Evolutionary conservation across 2,888 invertebrate genomes (phyloP).

Genomic region (Aphodius granarius): DNA sequence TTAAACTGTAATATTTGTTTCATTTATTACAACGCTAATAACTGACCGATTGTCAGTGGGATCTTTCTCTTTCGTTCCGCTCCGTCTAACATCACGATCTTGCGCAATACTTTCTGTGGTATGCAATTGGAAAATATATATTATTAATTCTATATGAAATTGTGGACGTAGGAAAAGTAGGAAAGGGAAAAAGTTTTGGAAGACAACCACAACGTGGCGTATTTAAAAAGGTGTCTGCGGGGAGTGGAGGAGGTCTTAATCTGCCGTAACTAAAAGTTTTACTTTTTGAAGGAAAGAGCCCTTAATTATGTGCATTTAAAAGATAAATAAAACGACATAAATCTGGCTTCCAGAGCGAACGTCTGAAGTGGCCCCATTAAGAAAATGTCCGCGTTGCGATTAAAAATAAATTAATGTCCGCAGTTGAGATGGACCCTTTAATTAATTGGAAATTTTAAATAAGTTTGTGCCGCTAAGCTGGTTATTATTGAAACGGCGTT

Average conservation of each 20-base stretch:
- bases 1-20: not conserved
- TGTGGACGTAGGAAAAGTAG: no score
- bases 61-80: not conserved
- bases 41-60: not conserved
- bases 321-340: constrained; percentile 17
- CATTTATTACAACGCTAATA: not conserved
- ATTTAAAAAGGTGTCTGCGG: not conserved
- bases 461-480: not conserved
- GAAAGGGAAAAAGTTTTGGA: no score
- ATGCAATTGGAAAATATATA: no score
- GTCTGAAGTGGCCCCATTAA: constrained; percentile 8
- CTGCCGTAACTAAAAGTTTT: constrained; percentile 16
- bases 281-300: not conserved
- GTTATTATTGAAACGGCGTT: not conserved
- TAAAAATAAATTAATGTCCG: constrained; percentile 18
- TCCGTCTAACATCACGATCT: not conserved
- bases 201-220: not conserved
- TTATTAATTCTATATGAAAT: no score
- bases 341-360: not conserved
- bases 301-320: constrained; percentile 20
- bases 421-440: not conserved
- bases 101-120: not conserved
- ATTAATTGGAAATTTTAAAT: not conserved
- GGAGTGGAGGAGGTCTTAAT: constrained; percentile 10
- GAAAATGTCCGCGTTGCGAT: constrained; percentile 14